Evolutionary conservation across 2,113 vertebrate genomes (phyloP).

Genomic region (Microtus pennsylvanicus): DNA sequence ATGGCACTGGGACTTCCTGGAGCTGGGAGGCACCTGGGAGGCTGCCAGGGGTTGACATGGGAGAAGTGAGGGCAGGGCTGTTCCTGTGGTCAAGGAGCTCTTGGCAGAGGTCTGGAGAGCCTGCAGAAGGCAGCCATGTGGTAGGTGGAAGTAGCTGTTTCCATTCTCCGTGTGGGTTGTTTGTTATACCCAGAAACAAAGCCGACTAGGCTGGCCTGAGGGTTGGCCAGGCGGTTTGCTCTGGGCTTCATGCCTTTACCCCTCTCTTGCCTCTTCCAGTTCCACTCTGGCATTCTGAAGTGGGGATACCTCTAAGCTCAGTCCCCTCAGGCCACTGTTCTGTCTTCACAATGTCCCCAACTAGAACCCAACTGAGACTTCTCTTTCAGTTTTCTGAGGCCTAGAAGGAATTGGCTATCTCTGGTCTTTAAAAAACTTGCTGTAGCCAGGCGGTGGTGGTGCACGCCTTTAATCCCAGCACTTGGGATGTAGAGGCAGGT

Average conservation of each 20-base stretch:
- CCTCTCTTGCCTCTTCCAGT: neutral
- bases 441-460: no score
- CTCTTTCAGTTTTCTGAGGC: neutral
- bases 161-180: slow-evolving; percentile 35
- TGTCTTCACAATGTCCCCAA: neutral
- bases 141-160: slow-evolving; percentile 13
- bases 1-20: neutral
- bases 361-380: neutral
- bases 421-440: neutral
- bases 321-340: neutral
- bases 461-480: no score
- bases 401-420: neutral
- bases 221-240: neutral
- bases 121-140: neutral
- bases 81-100: slow-evolving; percentile 32
- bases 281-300: neutral
- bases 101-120: slow-evolving; percentile 31
- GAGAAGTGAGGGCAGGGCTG: neutral
- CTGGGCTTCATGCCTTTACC: neutral
- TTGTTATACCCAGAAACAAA: slow-evolving; percentile 25
- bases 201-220: neutral
- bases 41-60: neutral
- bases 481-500: no score
- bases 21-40: neutral
- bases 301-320: neutral